Evolutionary conservation across 2,797 vertebrate species (phyloP).

Genomic region (Chelon labrosus): DNA sequence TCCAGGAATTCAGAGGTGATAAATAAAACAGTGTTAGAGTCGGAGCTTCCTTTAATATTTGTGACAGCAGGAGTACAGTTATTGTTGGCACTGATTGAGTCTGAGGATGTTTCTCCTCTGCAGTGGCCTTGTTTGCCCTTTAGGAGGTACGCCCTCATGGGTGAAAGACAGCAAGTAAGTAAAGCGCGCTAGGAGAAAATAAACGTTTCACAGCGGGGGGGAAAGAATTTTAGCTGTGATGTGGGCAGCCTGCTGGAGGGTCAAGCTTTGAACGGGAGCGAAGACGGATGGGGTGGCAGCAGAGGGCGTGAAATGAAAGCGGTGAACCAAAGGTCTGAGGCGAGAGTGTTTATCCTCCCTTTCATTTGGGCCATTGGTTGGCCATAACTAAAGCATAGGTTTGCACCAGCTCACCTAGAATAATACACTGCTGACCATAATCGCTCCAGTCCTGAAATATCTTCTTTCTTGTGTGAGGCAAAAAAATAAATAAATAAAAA

Average conservation of each 20-base stretch:
- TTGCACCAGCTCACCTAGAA: slow-evolving; percentile 32
- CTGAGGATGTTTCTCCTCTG: slow-evolving; percentile 17
- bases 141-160: slow-evolving; percentile 16
- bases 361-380: slow-evolving; percentile 47
- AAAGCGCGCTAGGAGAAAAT: slow-evolving; percentile 35
- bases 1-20: slow-evolving; percentile 29
- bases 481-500: not conserved
- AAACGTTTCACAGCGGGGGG: slow-evolving; percentile 15
- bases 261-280: slow-evolving; percentile 53
- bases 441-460: slow-evolving; percentile 33
- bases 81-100: slow-evolving; percentile 35
- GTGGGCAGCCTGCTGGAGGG: slow-evolving; percentile 35
- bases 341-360: slow-evolving; percentile 53
- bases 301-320: slow-evolving; percentile 47
- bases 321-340: slow-evolving; percentile 55
- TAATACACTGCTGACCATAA: slow-evolving; percentile 40
- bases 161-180: slow-evolving; percentile 39
- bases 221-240: slow-evolving; percentile 38
- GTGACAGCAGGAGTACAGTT: slow-evolving; percentile 16
- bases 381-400: slow-evolving; percentile 48
- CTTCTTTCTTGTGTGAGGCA: not conserved
- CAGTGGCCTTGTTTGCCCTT: slow-evolving; percentile 16
- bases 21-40: slow-evolving; percentile 22
- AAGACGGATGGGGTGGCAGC: slow-evolving; percentile 50
- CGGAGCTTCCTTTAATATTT: slow-evolving; percentile 12